Conservation (phyloP, 2,797 vertebrate species). For the Aotus griseimembra region DNA sequence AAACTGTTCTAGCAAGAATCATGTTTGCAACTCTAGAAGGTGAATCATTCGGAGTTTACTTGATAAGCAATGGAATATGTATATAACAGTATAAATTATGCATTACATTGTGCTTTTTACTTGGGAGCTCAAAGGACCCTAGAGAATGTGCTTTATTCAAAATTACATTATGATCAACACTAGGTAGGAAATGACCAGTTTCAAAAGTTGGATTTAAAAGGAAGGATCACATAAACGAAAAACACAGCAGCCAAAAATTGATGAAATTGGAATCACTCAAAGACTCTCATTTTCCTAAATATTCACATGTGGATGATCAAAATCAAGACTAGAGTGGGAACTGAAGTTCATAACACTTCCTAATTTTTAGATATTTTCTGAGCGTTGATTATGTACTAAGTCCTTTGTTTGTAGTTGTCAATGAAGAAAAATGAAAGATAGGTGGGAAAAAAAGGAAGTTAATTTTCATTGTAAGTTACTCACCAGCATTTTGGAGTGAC, state of each 20-base stretch:
- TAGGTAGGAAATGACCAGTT: not conserved
- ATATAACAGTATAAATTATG: not conserved
- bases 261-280: not conserved
- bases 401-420: not conserved
- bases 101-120: not conserved
- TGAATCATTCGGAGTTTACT: conserved; percentile 1
- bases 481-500: not conserved
- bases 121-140: not conserved
- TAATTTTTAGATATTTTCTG: not conserved
- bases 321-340: not conserved
- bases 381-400: not conserved
- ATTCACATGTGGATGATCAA: not conserved
- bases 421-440: not conserved
- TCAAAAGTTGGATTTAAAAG: not conserved
- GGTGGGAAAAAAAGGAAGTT: not conserved
- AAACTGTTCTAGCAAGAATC: not conserved
- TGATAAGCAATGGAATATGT: not conserved
- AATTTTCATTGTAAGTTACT: not conserved
- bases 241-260: not conserved
- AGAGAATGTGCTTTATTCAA: not conserved
- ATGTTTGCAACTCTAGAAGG: not conserved
- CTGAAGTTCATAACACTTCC: not conserved
- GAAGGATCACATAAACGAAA: not conserved
- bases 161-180: not conserved
- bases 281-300: not conserved